phyloP scores from a whole-genome alignment of 2,113 vertebrate genomes.

The Phaethornis superciliosus region DNA sequence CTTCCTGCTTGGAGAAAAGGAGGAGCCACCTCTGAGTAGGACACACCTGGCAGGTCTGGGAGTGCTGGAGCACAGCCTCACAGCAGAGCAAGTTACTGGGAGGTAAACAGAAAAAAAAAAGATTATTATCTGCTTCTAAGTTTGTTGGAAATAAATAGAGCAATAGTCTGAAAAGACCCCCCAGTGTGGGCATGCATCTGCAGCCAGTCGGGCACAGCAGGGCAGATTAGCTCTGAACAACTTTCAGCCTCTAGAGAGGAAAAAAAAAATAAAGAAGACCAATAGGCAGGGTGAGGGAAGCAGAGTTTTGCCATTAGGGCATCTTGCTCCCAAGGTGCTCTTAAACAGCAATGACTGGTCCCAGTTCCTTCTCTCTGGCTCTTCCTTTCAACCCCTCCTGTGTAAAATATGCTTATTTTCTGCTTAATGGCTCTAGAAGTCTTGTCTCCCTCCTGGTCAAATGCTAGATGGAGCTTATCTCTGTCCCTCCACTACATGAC shows the following conservation, averaged over 20 bases:
- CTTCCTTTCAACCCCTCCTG: not conserved
- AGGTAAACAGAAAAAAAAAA: not conserved
- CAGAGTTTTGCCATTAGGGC: not conserved
- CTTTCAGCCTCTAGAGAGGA: not conserved
- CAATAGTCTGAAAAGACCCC: not conserved
- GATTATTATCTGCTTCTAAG: not conserved
- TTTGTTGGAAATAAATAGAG: not conserved
- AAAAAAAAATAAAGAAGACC: not conserved
- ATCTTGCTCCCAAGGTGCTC: not conserved
- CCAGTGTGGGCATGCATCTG: fast-evolving
- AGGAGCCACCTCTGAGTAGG: not conserved
- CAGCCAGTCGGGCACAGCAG: not conserved
- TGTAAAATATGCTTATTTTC: not conserved
- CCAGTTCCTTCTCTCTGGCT: fast-evolving
- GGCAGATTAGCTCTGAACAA: not conserved
- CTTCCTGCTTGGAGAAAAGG: not conserved
- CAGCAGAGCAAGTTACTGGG: not conserved
- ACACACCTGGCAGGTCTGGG: not conserved
- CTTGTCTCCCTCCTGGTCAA: not conserved
- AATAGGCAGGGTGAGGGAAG: not conserved
- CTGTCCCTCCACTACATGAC: not conserved
- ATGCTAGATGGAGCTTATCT: not conserved
- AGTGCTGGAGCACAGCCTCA: not conserved
- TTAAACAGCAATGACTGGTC: not conserved
- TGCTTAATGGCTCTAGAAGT: not conserved